Base-by-base conservation (phyloP, 92 coral and sea anemone species). In the Montipora capitata region DNA sequence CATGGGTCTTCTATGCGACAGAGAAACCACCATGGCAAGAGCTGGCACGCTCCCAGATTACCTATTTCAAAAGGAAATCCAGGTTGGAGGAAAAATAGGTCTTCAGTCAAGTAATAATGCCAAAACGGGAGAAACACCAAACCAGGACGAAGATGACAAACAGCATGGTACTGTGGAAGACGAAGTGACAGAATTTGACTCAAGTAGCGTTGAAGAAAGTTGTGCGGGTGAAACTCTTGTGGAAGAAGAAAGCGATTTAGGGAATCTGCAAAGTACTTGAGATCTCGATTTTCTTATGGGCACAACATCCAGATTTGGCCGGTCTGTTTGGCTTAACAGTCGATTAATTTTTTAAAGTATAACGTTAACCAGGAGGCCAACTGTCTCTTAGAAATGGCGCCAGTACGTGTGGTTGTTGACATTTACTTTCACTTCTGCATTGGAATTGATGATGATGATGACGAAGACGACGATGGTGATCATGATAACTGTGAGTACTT, bases 11-110 rank as follows among this genome's bases (percentile, higher is more conserved):
- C 38, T 58, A 56, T 79, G 74, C 62, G 63, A 40, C 84, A 63
- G 74, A 64, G 74, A 80, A 80, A 80, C 85, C 76, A 65, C 43
- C 84, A 79, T 79, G 49, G 84, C 73, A 62, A 79, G 84, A 48
- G 84, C 84, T 79, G 72, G 58, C 17, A 79, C 84, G 39, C 38
- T 79, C 52, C 84, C 84, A 79, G 72, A 52, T 9, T 16, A 10
- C 39, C 68, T 35, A 5, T 78, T 18, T 78, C 82, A 57, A 51
- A 18, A 57, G 68, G 70, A 78, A 11, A 18, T 62, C 57, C 84
- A 62, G 45, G 74, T 62, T 10, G 57, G 59, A 2, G 84, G 4
- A 79, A 62, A 63, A 62, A 78, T 27, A 48, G 35, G 45, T 11
- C 82, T 78, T 78, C 70, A 48, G 42, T 78, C 82, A 56, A 56